Evolutionary conservation across 2,888 invertebrate species (phyloP).

Genomic region (Sphaerophoria rueppellii): DNA sequence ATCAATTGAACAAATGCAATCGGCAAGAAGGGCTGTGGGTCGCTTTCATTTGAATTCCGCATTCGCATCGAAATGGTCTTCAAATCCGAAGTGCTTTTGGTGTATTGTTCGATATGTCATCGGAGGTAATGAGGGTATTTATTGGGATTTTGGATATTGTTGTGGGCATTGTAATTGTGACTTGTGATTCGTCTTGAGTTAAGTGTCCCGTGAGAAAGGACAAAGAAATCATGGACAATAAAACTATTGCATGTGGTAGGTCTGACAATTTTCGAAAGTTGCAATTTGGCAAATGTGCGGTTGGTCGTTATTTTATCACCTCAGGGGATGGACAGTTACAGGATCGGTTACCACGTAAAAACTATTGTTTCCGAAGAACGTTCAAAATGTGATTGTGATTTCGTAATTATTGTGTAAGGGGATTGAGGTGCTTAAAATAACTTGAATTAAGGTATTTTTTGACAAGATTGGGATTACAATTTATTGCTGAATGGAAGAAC

Average conservation of each 20-base stretch:
- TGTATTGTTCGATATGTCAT: conserved; percentile 61
- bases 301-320: conserved; percentile 36
- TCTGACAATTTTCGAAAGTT: background rate
- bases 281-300: conserved; percentile 37
- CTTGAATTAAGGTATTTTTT: background rate
- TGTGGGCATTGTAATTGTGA: background rate
- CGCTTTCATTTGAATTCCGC: background rate
- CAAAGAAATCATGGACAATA: conserved; percentile 53
- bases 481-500: too few species aligned
- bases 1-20: conserved; percentile 37
- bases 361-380: conserved; percentile 45
- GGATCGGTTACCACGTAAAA: conserved; percentile 59
- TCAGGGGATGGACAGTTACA: conserved; percentile 28
- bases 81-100: conserved; percentile 24
- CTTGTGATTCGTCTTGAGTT: conserved; percentile 11
- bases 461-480: background rate
- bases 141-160: conserved; percentile 52
- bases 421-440: conserved; percentile 4
- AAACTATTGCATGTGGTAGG: conserved; percentile 56
- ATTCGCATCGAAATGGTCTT: background rate
- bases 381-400: conserved; percentile 26
- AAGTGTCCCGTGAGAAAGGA: conserved; percentile 54
- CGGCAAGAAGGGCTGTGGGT: background rate
- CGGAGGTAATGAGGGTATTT: conserved; percentile 70
- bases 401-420: conserved; percentile 39